Evolutionary conservation across 2,888 invertebrate species (phyloP).

Genomic region (Drosophila robusta): DNA sequence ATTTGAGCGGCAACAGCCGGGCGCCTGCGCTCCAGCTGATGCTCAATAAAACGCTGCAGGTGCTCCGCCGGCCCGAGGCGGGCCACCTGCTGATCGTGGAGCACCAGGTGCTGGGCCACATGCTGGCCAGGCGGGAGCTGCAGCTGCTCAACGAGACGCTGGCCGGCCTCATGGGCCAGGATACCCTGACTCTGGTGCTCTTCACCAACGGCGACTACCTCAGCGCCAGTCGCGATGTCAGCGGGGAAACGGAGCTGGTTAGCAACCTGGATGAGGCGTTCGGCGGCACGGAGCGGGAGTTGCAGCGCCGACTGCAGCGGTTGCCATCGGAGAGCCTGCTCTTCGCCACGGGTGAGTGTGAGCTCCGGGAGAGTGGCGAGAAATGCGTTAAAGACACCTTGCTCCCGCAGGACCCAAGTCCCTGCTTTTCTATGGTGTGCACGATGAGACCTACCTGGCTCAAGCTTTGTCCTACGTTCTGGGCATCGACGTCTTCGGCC

Average conservation of each 20-base stretch:
- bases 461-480: conserved; percentile 93
- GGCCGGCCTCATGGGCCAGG: conserved; percentile 24
- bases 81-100: conserved; percentile 92
- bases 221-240: conserved; percentile 46
- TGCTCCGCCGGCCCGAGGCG: conserved; percentile 88
- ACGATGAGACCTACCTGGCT: conserved; percentile 95
- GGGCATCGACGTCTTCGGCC: conserved; percentile 86
- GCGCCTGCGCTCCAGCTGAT: conserved; percentile 91
- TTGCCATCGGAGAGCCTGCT: conserved; percentile 64
- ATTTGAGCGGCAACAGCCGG: conserved; percentile 87
- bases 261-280: conserved; percentile 34
- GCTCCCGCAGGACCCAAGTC: conserved; percentile 90
- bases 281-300: not conserved
- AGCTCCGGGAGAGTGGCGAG: not conserved
- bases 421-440: conserved; percentile 93
- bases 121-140: conserved; percentile 89
- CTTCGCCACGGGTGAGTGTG: conserved; percentile 62
- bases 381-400: not conserved
- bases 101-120: conserved; percentile 91
- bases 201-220: conserved; percentile 57
- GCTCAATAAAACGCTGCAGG: conserved; percentile 90
- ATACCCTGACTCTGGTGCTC: conserved; percentile 61
- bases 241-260: conserved; percentile 46
- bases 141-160: conserved; percentile 92
- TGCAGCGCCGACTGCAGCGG: conserved; percentile 39